phyloP scores from a whole-genome alignment of 2,797 vertebrate species.

The Pseudochirops cupreus region DNA sequence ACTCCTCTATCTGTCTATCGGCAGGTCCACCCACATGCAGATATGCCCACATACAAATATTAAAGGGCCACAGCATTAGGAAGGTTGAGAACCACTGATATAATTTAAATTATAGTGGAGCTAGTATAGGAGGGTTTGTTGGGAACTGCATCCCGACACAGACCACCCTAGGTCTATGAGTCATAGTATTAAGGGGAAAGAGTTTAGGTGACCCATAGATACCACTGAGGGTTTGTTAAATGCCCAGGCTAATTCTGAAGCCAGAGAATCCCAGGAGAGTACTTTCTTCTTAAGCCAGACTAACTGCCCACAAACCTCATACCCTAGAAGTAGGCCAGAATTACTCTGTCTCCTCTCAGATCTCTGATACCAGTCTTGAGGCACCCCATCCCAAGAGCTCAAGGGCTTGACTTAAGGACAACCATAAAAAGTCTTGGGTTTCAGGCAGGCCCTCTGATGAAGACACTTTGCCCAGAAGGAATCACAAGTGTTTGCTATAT shows the following conservation, averaged over 20 bases:
- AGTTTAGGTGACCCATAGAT: background rate
- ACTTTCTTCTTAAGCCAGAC: background rate
- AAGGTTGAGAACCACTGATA: too few species aligned
- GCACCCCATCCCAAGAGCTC: background rate
- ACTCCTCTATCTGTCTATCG: too few species aligned
- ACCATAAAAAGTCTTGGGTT: background rate
- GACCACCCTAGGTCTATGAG: background rate
- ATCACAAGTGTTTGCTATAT: background rate
- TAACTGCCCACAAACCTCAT: background rate
- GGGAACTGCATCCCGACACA: background rate
- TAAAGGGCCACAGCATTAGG: too few species aligned
- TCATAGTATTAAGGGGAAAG: background rate
- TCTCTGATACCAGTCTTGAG: background rate
- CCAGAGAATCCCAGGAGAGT: background rate
- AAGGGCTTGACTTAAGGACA: background rate
- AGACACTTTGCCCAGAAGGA: background rate
- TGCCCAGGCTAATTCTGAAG: background rate
- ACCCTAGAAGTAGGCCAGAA: background rate
- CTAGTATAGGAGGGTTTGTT: background rate
- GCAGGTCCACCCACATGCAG: too few species aligned
- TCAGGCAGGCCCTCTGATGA: background rate
- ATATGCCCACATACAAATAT: too few species aligned
- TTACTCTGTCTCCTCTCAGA: background rate
- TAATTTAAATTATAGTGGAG: background rate
- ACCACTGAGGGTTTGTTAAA: background rate